These are phyloP conservation scores for Deilephila porcellus DNA, from an alignment of 2,888 invertebrate species.

Conservation along the genomic window DNA sequence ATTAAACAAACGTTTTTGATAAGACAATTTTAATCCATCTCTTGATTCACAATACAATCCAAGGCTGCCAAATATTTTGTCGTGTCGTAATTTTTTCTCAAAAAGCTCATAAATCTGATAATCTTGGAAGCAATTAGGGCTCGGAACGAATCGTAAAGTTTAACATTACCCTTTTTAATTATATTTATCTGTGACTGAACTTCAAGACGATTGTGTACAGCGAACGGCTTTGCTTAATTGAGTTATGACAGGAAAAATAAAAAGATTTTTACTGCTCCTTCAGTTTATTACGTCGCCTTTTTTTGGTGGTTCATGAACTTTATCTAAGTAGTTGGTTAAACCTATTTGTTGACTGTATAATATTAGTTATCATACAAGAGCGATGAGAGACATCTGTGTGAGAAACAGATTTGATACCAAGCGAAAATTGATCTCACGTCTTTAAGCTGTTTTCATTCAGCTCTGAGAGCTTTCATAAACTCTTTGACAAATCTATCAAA, in stretches of 20 bases:
- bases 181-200: conserved; percentile 31
- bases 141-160: conserved; percentile 36
- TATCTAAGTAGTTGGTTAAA: too few relatives aligned
- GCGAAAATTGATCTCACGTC: too few relatives aligned
- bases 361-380: too few relatives aligned
- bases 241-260: conserved; percentile 42
- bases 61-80: conserved; percentile 41
- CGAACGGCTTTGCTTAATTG: conserved; percentile 9
- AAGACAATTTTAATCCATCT: background rate
- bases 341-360: too few relatives aligned
- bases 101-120: conserved; percentile 40
- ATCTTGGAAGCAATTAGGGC: conserved; percentile 44
- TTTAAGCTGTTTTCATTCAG: too few relatives aligned
- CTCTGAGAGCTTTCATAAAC: too few relatives aligned
- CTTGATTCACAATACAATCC: conserved; percentile 31
- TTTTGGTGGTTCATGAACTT: background rate
- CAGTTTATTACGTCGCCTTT: background rate
- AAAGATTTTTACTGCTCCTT: conserved; percentile 33
- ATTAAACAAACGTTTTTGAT: background rate
- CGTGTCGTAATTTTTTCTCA: conserved; percentile 41
- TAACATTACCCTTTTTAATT: conserved; percentile 31
- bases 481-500: too few relatives aligned
- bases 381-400: too few relatives aligned
- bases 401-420: too few relatives aligned
- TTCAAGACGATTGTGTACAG: conserved; percentile 14